Conservation (phyloP, 2,888 invertebrate species). For the Pediacus dermestoides region DNA sequence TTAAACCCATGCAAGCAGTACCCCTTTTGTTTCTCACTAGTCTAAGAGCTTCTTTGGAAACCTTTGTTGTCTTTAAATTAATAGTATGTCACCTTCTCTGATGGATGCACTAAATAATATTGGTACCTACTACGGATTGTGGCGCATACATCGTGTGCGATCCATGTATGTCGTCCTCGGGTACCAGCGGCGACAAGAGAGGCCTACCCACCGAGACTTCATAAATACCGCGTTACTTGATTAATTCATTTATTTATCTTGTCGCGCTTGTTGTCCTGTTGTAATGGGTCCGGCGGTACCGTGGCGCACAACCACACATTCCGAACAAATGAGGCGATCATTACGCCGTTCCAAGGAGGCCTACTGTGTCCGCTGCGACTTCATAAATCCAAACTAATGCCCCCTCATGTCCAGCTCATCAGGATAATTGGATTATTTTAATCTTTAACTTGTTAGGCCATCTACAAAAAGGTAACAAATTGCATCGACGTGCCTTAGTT, state of each 20-base stretch:
- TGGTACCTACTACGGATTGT: no score
- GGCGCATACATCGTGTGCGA: conserved; percentile 25
- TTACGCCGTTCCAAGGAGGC: conserved; percentile 30
- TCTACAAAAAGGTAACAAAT: conserved; percentile 16
- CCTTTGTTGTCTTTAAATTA: no score
- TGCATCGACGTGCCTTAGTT: conserved; percentile 14
- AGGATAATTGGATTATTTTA: conserved; percentile 38
- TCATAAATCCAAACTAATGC: conserved; percentile 36
- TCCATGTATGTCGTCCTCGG: conserved; percentile 19
- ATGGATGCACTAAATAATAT: no score
- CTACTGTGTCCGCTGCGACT: conserved; percentile 25
- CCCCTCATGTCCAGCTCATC: conserved; percentile 32
- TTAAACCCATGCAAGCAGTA: no score
- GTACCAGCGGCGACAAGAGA: conserved; percentile 30
- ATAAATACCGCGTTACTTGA: conserved; percentile 32
- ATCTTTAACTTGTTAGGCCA: conserved; percentile 25
- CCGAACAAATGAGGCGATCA: conserved; percentile 40
- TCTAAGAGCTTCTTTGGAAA: no score
- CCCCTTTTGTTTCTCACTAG: no score
- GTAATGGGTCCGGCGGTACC: conserved; percentile 25
- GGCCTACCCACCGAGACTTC: conserved; percentile 24
- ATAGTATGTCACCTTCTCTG: no score
- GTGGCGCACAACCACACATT: conserved; percentile 18
- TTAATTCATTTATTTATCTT: conserved; percentile 39
- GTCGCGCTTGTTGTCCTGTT: conserved; percentile 31